Base-by-base conservation (phyloP, 2,797 vertebrate species). In the Tapirus indicus region DNA sequence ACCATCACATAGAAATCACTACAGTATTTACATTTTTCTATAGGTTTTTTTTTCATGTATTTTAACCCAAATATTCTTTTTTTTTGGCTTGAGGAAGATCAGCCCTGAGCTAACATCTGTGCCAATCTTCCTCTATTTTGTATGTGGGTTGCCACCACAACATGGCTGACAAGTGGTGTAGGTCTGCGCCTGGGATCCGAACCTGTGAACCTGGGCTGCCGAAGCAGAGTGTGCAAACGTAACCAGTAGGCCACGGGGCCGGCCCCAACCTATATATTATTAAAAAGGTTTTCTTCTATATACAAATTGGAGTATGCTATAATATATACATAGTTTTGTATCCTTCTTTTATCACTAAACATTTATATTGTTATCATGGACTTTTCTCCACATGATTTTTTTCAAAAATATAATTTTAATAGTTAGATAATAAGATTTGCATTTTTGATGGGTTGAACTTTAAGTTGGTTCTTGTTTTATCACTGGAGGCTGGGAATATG, bases 351-450 rank as follows among this genome's bases (percentile, higher is more conserved):
- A 11, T n/a, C 75, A 54, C 13, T 56, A 20, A 86, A 47, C 7
- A 68, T 66, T 85, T 47, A 27, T 35, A 91, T 49, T 62, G 25
- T 88, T 58, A 54, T 79, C 20, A 62, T 35, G 11, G 17, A 68
- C 49, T 77, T 82, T 84, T 60, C 78, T 88, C 35, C 23, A 88
- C 54, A 71, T 10, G 11, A 41, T 60, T n/a, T 79, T 68, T 93
- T 93, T 29, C n/a, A 23, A 88, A 95, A 83, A 66, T 47, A 16
- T 38, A 32, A 80, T 94, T 82, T 72, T 78, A 62, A 47, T 71
- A 82, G 49, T 75, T 82, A 58, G 52, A 44, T 74, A 23, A 79
- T 74, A 27, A 79, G 56, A 74, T 52, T 60, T 96, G 62, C 38
- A 27, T 77, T 82, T 96, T 77, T 77, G 87, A 38, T 68, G 5